Evolutionary conservation across 92 coral and sea anemone genomes (phyloP).

Genomic region (Pocillopora grandis): DNA sequence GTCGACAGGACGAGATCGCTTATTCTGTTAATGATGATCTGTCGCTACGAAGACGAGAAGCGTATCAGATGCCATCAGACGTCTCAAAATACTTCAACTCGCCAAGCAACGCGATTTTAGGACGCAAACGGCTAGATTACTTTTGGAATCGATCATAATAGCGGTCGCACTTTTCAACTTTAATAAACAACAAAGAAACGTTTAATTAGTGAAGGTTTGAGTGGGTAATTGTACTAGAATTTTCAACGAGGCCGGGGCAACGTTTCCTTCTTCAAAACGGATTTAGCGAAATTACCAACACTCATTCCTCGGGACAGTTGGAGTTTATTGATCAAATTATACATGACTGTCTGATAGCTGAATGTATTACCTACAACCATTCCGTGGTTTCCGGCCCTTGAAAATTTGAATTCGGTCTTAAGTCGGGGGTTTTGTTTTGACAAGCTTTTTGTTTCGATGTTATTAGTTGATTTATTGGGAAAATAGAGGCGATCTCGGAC

Average conservation of each 20-base stretch:
- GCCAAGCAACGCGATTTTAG: background rate
- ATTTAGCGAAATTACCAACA: constrained; percentile 39
- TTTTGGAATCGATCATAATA: constrained; percentile 25
- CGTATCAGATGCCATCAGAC: constrained; percentile 8
- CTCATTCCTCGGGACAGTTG: background rate
- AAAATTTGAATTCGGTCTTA: constrained; percentile 69
- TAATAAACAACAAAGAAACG: constrained; percentile 87
- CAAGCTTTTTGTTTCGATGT: constrained; percentile 73
- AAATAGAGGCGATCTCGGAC: constrained; percentile 74
- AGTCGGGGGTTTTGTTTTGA: constrained; percentile 80
- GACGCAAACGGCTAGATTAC: constrained; percentile 9
- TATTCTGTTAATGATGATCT: background rate
- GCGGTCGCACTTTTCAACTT: constrained; percentile 61
- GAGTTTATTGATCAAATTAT: constrained; percentile 18
- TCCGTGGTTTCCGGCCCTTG: constrained; percentile 79
- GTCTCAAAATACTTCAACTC: background rate
- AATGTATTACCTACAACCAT: constrained; percentile 38
- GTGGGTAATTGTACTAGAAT: constrained; percentile 64
- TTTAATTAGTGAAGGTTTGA: constrained; percentile 64
- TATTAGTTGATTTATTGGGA: constrained; percentile 72
- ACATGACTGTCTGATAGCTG: constrained; percentile 23
- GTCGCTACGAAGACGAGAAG: background rate
- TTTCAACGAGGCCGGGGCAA: constrained; percentile 2
- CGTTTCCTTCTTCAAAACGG: constrained; percentile 32
- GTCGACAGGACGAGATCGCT: background rate